Conservation (phyloP, 2,797 vertebrate genomes). For the Babyrousa celebensis region DNA sequence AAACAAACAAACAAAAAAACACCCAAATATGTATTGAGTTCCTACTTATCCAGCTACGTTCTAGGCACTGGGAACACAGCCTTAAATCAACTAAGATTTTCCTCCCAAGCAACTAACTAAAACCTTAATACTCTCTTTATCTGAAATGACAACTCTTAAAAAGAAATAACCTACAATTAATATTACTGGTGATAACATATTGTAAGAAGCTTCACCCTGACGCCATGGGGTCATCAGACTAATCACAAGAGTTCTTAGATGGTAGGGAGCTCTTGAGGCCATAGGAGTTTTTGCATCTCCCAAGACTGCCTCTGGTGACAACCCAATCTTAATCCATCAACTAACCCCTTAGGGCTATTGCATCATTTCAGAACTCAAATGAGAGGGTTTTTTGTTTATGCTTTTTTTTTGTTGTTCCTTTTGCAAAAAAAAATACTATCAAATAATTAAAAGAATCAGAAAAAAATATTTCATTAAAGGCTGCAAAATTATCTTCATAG, state of each 20-base stretch:
- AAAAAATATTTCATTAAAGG: neutral
- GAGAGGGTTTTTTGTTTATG: neutral
- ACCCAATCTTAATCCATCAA: neutral
- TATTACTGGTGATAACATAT: neutral
- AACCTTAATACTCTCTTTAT: neutral
- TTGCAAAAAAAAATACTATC: neutral
- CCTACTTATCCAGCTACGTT: neutral
- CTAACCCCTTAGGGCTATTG: neutral
- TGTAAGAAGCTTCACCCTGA: neutral
- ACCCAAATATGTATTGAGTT: neutral
- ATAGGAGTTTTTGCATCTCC: neutral
- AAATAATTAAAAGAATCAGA: constrained; percentile 5
- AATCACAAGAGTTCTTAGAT: neutral
- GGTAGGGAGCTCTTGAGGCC: neutral
- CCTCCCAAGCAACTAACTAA: neutral
- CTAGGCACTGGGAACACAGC: neutral
- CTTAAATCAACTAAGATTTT: neutral
- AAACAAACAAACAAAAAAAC: too few species aligned
- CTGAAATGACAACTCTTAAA: neutral
- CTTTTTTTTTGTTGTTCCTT: neutral
- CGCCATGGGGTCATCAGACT: neutral
- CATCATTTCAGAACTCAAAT: neutral
- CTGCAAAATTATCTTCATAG: neutral
- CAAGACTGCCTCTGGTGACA: neutral
- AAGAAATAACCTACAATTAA: neutral